Conservation (phyloP, 2,888 invertebrate species). For the Mactromeris polynyma region DNA sequence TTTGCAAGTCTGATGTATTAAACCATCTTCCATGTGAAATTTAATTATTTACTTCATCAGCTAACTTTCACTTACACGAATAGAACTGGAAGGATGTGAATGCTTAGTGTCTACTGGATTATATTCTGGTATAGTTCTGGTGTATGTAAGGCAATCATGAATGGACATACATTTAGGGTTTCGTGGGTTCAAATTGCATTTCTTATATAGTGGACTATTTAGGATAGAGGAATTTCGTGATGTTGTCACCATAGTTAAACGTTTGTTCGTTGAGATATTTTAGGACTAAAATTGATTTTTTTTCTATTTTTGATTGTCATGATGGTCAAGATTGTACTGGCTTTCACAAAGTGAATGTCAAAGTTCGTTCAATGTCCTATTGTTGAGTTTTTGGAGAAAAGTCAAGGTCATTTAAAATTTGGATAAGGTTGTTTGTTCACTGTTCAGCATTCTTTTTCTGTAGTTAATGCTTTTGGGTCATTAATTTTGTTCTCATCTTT, state of each 20-base stretch:
- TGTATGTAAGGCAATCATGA: background rate
- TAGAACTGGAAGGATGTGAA: background rate
- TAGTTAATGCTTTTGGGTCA: no score
- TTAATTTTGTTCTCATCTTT: no score
- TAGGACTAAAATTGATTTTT: background rate
- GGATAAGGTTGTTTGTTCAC: no score
- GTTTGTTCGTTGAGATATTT: background rate
- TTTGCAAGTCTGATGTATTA: slow-evolving; percentile 4
- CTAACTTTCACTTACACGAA: background rate
- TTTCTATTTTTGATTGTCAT: background rate
- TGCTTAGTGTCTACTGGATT: background rate
- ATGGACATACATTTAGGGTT: background rate
- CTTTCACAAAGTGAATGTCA: no score
- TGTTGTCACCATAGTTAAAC: background rate
- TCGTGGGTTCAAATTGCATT: background rate
- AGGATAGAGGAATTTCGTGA: background rate
- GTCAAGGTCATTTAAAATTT: no score
- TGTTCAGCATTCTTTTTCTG: no score
- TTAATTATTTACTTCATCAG: slow-evolving; percentile 4
- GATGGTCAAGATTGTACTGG: background rate
- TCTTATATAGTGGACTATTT: background rate
- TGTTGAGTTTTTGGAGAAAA: no score
- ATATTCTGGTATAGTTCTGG: background rate
- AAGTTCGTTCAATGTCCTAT: no score
- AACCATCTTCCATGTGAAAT: slow-evolving; percentile 13